Evolutionary conservation across 2,797 vertebrate species (phyloP), one percentile per base, ranked within the genome.

Genomic region (Dromococcyx pavoninus): DNA sequence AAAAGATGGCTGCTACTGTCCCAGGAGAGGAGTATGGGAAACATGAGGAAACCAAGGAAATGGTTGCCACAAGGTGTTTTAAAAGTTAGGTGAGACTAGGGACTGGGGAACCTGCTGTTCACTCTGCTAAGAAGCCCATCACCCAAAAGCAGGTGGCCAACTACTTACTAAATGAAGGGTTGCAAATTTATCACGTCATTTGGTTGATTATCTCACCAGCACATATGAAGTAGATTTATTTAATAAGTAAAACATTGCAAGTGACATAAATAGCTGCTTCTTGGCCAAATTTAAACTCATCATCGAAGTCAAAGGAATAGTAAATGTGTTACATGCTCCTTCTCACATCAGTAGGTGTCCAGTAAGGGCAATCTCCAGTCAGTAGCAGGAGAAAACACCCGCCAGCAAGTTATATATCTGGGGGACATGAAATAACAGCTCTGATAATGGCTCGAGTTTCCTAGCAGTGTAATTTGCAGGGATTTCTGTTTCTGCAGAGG

Each of bases 401-500:
- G 82, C 67, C 35, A 78, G 84, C 37, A 72, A 58, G 19, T 62
- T 9, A 2, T 10, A 33, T 33, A n/a, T 77, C 75, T 70, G 23
- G 23, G 37, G 33, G 23, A 67, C 8, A 2, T 11, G 62, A 92
- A 91, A 80, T 1, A 4, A 58, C 75, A 41, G 57, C 0, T 0
- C 65, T 67, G 44, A 53, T 28, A 78, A 66, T 9, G 17, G 51
- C 39, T 80, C 25, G 6, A 10, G 30, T 61, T 93, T 65, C 66
- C 64, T 51, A 56, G 35, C 39, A 39, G 27, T 11, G 53, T 35
- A 64, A 81, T 89, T 88, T 87, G 48, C 58, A 74, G 58, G 17
- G 35, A 58, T 75, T 86, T 94, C 73, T 88, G 12, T 70, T 90
- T 62, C 66, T 92, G 83, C 39, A 78, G 66, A 69, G 5, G 10